phyloP scores from a whole-genome alignment of 2,113 vertebrate genomes.

The Lanius ludovicianus region DNA sequence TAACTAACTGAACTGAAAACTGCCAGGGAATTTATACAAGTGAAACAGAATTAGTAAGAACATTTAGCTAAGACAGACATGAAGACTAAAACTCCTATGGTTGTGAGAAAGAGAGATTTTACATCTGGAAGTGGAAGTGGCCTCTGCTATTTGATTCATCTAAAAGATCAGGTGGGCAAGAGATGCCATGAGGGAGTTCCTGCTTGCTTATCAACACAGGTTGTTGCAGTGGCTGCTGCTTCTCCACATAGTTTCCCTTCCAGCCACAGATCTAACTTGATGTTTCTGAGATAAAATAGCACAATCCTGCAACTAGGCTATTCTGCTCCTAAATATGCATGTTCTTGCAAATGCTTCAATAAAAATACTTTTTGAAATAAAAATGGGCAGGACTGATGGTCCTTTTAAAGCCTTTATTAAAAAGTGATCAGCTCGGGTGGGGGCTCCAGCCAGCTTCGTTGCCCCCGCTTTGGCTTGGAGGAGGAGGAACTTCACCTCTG shows the following conservation, averaged over 20 bases:
- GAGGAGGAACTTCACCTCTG: no score
- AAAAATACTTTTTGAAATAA: no score
- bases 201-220: background rate
- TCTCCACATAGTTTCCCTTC: background rate
- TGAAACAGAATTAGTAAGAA: background rate
- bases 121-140: background rate
- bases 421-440: no score
- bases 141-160: background rate
- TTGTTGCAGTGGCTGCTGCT: background rate
- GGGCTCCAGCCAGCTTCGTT: no score
- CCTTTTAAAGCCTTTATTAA: no score
- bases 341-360: background rate
- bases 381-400: no score
- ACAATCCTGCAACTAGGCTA: background rate
- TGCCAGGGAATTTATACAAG: slow-evolving; percentile 24
- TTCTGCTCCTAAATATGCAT: background rate
- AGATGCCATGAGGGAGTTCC: background rate
- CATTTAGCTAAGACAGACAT: background rate
- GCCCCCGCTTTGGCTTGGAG: no score
- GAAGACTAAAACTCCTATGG: background rate
- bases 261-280: background rate
- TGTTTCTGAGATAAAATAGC: background rate
- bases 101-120: background rate
- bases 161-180: background rate
- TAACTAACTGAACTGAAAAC: slow-evolving; percentile 38